These are phyloP conservation scores for Cheilosia variabilis DNA, from an alignment of 2,888 invertebrate species.

Conservation along the genomic window DNA sequence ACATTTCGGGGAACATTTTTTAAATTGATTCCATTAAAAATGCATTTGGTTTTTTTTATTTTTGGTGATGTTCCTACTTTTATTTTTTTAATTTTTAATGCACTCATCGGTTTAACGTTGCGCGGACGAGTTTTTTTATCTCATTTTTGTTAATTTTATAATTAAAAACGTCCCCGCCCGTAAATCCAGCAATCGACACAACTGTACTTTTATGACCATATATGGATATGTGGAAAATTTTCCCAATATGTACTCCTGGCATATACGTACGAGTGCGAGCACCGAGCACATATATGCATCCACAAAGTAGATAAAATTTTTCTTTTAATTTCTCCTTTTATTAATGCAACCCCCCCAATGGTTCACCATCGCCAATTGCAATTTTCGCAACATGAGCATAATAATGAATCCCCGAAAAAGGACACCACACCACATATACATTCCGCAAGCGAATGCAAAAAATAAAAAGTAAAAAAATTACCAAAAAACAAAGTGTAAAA, in stretches of 20 bases:
- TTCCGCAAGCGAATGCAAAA: slow-evolving; percentile 26
- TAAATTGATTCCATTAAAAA: slow-evolving; percentile 70
- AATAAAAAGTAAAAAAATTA: slow-evolving; percentile 30
- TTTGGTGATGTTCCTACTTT: slow-evolving; percentile 26
- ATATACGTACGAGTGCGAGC: not conserved
- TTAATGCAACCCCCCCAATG: slow-evolving; percentile 62
- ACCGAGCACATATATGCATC: slow-evolving; percentile 14
- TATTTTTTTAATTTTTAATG: slow-evolving; percentile 54
- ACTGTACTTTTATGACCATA: slow-evolving; percentile 52
- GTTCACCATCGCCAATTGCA: slow-evolving; percentile 69
- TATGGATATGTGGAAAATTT: slow-evolving; percentile 42
- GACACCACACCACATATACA: slow-evolving; percentile 52
- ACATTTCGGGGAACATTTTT: not conserved
- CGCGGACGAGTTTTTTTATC: slow-evolving; percentile 38
- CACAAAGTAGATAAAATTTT: slow-evolving; percentile 33
- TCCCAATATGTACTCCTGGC: slow-evolving; percentile 21
- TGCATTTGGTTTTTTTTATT: slow-evolving; percentile 36
- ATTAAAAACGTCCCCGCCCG: slow-evolving; percentile 65
- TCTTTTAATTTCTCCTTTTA: slow-evolving; percentile 72
- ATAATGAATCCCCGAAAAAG: slow-evolving; percentile 74
- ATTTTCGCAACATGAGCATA: slow-evolving; percentile 75
- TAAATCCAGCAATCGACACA: slow-evolving; percentile 68
- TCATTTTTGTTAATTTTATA: slow-evolving; percentile 67
- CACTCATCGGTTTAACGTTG: slow-evolving; percentile 52
- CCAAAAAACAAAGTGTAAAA: slow-evolving; percentile 66